Evolutionary conservation across 2,888 invertebrate genomes (phyloP).

Genomic region (Xestia xanthographa): DNA sequence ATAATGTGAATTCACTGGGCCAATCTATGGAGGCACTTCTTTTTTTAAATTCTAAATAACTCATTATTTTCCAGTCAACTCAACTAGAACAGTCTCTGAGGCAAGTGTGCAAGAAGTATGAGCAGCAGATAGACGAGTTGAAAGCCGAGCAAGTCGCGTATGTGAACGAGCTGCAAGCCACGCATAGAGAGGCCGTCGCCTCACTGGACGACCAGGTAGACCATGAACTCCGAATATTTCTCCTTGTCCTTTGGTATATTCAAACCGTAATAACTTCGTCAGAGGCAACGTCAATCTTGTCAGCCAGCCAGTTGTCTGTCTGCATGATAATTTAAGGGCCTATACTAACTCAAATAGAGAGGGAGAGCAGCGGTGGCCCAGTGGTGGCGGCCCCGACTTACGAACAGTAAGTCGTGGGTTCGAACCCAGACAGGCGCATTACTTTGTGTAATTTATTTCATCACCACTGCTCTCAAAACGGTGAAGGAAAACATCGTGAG

Average conservation of each 20-base stretch:
- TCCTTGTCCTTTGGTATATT: not conserved
- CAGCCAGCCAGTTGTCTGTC: not conserved
- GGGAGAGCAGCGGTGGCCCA: no score
- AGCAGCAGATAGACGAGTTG: conserved; percentile 81
- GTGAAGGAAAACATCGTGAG: no score
- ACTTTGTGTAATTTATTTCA: no score
- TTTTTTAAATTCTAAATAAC: conserved; percentile 9
- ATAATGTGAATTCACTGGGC: not conserved
- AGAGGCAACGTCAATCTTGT: not conserved
- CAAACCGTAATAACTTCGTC: not conserved
- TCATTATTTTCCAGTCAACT: conserved; percentile 72
- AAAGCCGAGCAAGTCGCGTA: conserved; percentile 85
- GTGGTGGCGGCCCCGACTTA: no score
- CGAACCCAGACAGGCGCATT: no score
- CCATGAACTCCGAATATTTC: not conserved
- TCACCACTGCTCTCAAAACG: no score
- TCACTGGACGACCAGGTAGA: conserved; percentile 85
- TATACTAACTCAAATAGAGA: no score
- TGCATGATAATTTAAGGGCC: not conserved
- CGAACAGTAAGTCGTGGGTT: no score
- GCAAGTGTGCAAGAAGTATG: conserved; percentile 77
- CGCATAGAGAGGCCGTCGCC: conserved; percentile 83
- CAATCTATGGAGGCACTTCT: no score
- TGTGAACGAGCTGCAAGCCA: conserved; percentile 83
- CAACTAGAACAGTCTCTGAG: conserved; percentile 79